Base-by-base conservation (phyloP, 2,113 vertebrate species). In the Pedionomus torquatus region DNA sequence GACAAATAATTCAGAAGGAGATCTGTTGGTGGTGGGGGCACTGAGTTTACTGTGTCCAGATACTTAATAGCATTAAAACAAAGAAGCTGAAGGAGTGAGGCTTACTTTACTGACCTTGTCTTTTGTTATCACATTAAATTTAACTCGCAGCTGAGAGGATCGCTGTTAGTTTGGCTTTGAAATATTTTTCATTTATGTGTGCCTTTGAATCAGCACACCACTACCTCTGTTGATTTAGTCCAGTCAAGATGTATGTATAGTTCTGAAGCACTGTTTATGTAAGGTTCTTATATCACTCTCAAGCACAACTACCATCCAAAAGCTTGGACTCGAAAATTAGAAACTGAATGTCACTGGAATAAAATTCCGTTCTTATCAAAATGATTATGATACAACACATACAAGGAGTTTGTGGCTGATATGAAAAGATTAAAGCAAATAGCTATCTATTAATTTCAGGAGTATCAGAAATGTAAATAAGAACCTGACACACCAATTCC, bases 391-490 rank as follows among this genome's bases (percentile, higher is more conserved):
- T 81, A 89, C 49, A 96, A 95, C 65, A 80, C 72, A 72, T 93
- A 96, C 96, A 97, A 95, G 94, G 90, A 90, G 95, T 96, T 92
- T 94, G 63, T 52, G 58, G 76, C 89, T 97, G 97, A 97, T 97
- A 98, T 17, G 89, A 54, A 94, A 96, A 95, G 94, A 97, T 95
- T 97, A 97, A 97, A 97, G 97, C 82, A 97, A 98, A 97, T 90
- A 96, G 90, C 78, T 98, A 95, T 97, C 94, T 97, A 98, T 97
- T 97, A 97, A 97, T 97, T 98, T 91, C 96, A 98, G 96, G 79
- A 95, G 86, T 97, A 96, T 98, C 94, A 95, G 91, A 97, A 98
- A 97, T 97, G 96, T 96, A 98, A 98, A 98, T 97, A 96, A 89
- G 91, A 98, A 95, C 65, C 49, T 90, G 91, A 84, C n/a, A 85